Evolutionary conservation across 2,888 invertebrate genomes (phyloP).

Genomic region (Dryococelus australis): DNA sequence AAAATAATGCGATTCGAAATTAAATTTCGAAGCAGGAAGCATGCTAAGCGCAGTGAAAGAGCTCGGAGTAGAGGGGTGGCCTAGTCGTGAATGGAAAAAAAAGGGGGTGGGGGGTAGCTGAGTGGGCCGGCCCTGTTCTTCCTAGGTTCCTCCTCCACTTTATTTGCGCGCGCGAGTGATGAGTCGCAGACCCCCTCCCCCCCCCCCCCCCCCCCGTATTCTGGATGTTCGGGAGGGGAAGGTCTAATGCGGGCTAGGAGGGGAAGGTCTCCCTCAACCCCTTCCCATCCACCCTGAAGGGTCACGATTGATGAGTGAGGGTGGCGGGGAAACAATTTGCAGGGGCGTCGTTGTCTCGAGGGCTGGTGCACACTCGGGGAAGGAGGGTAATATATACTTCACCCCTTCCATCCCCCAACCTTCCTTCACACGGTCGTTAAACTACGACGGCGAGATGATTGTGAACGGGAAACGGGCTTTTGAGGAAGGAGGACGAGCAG

Average conservation of each 20-base stretch:
- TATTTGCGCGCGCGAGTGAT: slow-evolving; percentile 38
- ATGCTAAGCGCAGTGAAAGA: slow-evolving; percentile 21
- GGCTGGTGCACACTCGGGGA: background rate
- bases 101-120: background rate
- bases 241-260: background rate
- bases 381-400: slow-evolving; percentile 23
- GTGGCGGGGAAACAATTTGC: slow-evolving; percentile 22
- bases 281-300: too few relatives aligned
- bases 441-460: background rate
- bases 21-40: slow-evolving; percentile 39
- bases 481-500: background rate
- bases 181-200: slow-evolving; percentile 22
- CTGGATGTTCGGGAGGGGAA: background rate
- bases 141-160: slow-evolving; percentile 19
- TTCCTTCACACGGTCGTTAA: background rate
- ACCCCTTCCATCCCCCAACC: background rate
- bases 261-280: background rate
- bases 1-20: slow-evolving; percentile 42
- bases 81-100: background rate
- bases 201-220: background rate
- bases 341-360: slow-evolving; percentile 24
- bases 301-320: too few relatives aligned
- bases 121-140: background rate
- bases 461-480: background rate
- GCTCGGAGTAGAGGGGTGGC: background rate